phyloP scores from a whole-genome alignment of 2,888 invertebrate species.

The Amiota minor region DNA sequence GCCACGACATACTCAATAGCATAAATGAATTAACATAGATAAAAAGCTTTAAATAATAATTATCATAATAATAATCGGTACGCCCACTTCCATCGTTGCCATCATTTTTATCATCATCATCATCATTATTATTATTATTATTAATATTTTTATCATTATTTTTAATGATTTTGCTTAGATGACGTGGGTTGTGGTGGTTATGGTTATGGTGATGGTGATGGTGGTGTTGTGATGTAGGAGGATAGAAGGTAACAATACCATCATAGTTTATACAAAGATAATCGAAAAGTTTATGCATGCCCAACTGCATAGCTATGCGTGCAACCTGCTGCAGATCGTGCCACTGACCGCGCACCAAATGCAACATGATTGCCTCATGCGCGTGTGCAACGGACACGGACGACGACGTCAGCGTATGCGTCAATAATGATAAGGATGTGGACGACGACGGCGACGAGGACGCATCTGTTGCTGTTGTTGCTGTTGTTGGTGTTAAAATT shows the following conservation, averaged over 20 bases:
- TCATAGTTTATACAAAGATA: conserved; percentile 52
- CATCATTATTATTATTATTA: conserved; percentile 23
- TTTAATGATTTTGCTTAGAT: conserved; percentile 2
- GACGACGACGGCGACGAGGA: background rate
- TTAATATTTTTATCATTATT: conserved; percentile 26
- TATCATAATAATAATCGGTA: conserved; percentile 38
- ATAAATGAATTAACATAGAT: conserved; percentile 68
- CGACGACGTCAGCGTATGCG: conserved; percentile 38
- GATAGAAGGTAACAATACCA: conserved; percentile 46
- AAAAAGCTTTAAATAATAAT: conserved; percentile 67
- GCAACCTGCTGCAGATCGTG: conserved; percentile 61
- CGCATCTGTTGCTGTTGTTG: conserved; percentile 21
- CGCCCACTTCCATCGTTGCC: too few species aligned
- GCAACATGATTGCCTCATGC: conserved; percentile 46
- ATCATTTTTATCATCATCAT: conserved; percentile 20
- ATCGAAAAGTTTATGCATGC: conserved; percentile 50
- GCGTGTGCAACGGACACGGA: conserved; percentile 46
- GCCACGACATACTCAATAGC: conserved; percentile 62
- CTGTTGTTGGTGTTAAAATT: conserved; percentile 35
- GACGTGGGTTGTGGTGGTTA: background rate
- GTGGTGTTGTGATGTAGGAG: conserved; percentile 47
- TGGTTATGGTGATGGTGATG: conserved; percentile 31
- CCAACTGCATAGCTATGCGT: conserved; percentile 49
- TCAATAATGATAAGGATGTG: background rate
- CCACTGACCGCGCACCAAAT: conserved; percentile 53